phyloP scores from a whole-genome alignment of 30 jellyfish, hydroid and myxozoan species.

The Mastigias papua region DNA sequence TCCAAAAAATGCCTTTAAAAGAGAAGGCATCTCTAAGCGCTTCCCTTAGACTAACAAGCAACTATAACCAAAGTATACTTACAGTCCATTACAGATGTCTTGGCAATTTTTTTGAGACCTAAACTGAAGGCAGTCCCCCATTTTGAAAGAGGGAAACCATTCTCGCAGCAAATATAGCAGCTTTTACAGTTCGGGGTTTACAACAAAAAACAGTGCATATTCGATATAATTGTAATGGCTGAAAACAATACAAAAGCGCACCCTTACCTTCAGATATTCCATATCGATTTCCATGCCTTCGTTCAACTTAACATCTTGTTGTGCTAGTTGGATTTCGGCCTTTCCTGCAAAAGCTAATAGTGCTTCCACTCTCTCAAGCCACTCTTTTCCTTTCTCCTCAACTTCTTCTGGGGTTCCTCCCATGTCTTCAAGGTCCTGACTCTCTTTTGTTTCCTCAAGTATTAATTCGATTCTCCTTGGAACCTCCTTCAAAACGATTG shows the following conservation, averaged over 20 bases:
- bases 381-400: constrained; percentile 41
- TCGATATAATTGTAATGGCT: too few relatives aligned
- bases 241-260: not conserved
- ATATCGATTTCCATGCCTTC: constrained; percentile 31
- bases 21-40: too few relatives aligned
- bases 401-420: constrained; percentile 24
- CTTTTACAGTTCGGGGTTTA: too few relatives aligned
- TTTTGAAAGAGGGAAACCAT: too few relatives aligned
- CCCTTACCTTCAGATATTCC: constrained; percentile 39
- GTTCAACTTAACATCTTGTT: constrained; percentile 19
- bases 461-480: constrained; percentile 81
- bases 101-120: too few relatives aligned
- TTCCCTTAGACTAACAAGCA: too few relatives aligned
- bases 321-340: constrained; percentile 54
- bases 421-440: not conserved
- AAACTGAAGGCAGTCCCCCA: too few relatives aligned
- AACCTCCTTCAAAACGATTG: constrained; percentile 57
- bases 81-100: too few relatives aligned
- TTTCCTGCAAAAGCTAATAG: constrained; percentile 32
- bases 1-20: too few relatives aligned
- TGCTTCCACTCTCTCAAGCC: constrained; percentile 29
- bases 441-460: constrained; percentile 34
- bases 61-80: too few relatives aligned
- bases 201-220: too few relatives aligned
- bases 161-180: too few relatives aligned